These are phyloP conservation scores for Pelagia noctiluca DNA, from an alignment of 30 jellyfish, hydroid and myxozoan genomes.

Conservation along the genomic window DNA sequence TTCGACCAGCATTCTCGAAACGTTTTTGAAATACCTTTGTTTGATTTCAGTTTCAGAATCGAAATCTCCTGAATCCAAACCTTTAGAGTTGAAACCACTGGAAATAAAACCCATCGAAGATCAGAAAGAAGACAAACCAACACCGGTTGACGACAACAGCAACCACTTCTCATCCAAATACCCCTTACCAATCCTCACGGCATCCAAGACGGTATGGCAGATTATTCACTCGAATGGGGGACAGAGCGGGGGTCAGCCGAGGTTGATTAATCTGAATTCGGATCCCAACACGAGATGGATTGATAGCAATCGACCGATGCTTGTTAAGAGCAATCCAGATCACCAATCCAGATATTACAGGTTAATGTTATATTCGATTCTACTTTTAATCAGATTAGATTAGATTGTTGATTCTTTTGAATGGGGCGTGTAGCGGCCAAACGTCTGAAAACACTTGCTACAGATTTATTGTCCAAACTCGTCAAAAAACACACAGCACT, in stretches of 20 bases:
- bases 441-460: no score
- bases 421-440: no score
- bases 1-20: no score
- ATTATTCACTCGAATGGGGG: constrained; percentile 76
- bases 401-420: no score
- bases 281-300: constrained; percentile 94
- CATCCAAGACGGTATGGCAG: constrained; percentile 88
- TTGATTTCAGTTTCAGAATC: no score
- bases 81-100: no score
- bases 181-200: constrained; percentile 88
- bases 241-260: constrained; percentile 42
- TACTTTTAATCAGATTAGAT: no score
- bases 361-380: no score
- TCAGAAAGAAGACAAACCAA: background rate
- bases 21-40: no score
- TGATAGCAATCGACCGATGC: constrained; percentile 78
- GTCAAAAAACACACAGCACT: no score
- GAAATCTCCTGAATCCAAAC: no score
- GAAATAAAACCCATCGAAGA: constrained; percentile 19
- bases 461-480: no score
- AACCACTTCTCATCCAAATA: constrained; percentile 89
- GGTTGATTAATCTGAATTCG: constrained; percentile 76
- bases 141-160: constrained; percentile 69
- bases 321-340: constrained; percentile 81
- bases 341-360: constrained; percentile 90